Conservation (phyloP, 37 sponge, comb jelly and placozoan species). For the Eunapius fragilis region DNA sequence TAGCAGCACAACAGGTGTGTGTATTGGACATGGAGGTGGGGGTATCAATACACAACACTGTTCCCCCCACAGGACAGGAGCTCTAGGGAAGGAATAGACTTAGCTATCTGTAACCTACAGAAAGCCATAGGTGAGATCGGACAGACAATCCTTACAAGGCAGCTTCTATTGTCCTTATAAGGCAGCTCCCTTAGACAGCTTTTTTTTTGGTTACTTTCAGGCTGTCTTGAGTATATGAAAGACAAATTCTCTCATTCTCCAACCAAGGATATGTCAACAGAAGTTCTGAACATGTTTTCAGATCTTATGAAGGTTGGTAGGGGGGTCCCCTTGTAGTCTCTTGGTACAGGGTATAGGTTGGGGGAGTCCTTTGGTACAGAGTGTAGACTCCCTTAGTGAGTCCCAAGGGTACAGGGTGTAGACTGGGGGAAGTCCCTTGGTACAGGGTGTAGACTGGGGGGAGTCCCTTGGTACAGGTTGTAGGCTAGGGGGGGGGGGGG, state of each 20-base stretch:
- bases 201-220: slow-evolving; percentile 1
- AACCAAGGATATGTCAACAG: slow-evolving; percentile 57
- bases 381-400: too few relatives aligned
- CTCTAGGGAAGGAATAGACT: slow-evolving; percentile 12
- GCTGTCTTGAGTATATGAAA: slow-evolving; percentile 66
- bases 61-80: slow-evolving; percentile 36
- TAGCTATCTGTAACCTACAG: slow-evolving; percentile 24
- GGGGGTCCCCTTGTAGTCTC: background rate
- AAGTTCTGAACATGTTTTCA: slow-evolving; percentile 41
- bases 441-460: background rate
- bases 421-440: background rate
- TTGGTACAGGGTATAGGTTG: too few relatives aligned
- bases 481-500: too few relatives aligned
- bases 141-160: background rate
- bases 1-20: slow-evolving; percentile 65
- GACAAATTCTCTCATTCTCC: slow-evolving; percentile 63
- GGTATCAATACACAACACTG: too few relatives aligned
- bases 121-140: slow-evolving; percentile 41
- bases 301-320: slow-evolving; percentile 65
- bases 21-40: background rate
- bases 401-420: too few relatives aligned
- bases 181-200: background rate
- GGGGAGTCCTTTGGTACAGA: too few relatives aligned
- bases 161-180: background rate
- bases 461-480: background rate